Conservation (phyloP, 2,797 vertebrate genomes). For the Dryobates pubescens region DNA sequence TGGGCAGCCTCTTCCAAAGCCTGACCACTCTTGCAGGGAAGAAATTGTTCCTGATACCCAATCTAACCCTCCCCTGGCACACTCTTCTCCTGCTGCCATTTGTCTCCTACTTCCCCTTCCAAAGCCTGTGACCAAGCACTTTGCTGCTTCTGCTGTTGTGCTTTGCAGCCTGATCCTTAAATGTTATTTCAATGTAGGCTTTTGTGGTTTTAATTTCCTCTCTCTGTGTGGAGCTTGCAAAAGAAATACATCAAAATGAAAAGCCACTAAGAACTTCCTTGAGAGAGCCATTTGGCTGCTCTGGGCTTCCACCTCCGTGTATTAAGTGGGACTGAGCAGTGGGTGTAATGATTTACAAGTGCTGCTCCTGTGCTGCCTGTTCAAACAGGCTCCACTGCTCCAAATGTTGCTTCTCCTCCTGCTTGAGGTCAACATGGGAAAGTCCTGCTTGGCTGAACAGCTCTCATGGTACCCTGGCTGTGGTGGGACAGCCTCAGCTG, state of each 20-base stretch:
- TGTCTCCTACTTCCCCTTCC: background rate
- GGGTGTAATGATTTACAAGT: background rate
- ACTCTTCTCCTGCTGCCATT: background rate
- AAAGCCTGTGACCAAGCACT: background rate
- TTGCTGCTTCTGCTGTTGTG: background rate
- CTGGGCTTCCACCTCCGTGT: background rate
- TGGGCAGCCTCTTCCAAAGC: too few relatives aligned
- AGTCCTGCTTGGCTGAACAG: background rate
- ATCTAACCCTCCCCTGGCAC: too few relatives aligned
- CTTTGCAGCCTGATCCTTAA: background rate
- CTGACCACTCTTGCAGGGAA: too few relatives aligned
- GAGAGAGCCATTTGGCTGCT: slow-evolving; percentile 24
- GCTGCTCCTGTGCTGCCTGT: background rate
- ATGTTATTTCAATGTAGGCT: background rate
- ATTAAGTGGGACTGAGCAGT: background rate
- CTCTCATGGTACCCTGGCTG: background rate
- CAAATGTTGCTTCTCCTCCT: background rate
- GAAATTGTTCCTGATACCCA: too few relatives aligned
- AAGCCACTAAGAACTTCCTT: slow-evolving; percentile 12
- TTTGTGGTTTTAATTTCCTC: slow-evolving; percentile 20
- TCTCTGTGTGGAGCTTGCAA: background rate
- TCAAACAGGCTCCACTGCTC: background rate
- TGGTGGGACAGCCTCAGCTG: background rate
- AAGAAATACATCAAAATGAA: background rate
- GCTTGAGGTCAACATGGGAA: background rate